These are phyloP conservation scores for Melanaphis sacchari DNA, from an alignment of 1,140 invertebrate species.

Conservation along the genomic window DNA sequence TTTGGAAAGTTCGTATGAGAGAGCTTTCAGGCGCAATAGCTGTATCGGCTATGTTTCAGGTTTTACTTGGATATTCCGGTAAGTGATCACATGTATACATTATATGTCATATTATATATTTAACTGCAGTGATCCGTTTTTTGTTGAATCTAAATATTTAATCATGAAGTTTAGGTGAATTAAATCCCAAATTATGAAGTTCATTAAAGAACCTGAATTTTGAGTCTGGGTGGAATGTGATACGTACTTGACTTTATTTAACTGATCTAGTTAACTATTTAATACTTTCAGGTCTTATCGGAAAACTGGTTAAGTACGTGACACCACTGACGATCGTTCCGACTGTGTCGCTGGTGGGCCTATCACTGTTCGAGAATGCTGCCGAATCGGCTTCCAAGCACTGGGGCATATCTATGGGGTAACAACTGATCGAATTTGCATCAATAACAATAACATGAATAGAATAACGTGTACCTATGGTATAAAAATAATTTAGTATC, in stretches of 20 bases:
- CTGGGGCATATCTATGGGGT: conserved; percentile 82
- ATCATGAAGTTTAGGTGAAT: background rate
- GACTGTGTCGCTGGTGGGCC: conserved; percentile 79
- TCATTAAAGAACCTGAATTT: too few species aligned
- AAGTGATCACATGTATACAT: conserved; percentile 25
- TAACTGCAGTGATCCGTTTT: too few species aligned
- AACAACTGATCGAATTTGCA: conserved; percentile 59
- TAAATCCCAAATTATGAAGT: too few species aligned
- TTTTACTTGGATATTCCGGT: conserved; percentile 75
- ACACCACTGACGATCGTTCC: conserved; percentile 83
- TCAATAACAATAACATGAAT: too few species aligned
- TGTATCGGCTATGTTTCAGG: conserved; percentile 80
- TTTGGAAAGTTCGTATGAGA: conserved; percentile 82
- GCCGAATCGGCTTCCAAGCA: conserved; percentile 77
- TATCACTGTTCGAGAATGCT: conserved; percentile 81
- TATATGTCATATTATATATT: background rate
- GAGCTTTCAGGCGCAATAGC: conserved; percentile 86
- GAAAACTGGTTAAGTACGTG: conserved; percentile 75
- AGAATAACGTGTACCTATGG: too few species aligned
- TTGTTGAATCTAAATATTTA: background rate
- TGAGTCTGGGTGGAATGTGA: too few species aligned
- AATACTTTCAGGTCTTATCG: conserved; percentile 71
- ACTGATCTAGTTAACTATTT: background rate
- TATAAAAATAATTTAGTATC: too few species aligned
- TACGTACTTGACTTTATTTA: too few species aligned